Evolutionary conservation across 1,140 invertebrate species (phyloP).

Genomic region (Spodoptera frugiperda): DNA sequence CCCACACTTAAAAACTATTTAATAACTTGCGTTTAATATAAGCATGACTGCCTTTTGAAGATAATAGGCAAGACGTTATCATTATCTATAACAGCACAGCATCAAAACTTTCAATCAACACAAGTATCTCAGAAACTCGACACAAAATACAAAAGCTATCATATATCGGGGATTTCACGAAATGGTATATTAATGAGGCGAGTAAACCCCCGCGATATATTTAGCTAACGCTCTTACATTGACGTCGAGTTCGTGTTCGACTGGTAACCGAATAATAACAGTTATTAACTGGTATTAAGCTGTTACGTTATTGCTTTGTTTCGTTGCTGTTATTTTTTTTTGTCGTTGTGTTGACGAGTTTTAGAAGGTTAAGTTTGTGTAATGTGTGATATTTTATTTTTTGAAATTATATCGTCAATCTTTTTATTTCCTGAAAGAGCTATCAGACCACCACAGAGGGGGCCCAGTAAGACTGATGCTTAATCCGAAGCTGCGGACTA

Average conservation of each 20-base stretch:
- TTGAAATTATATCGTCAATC: too few relatives aligned
- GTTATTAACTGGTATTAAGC: slow-evolving; percentile 29
- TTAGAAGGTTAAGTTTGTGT: neutral
- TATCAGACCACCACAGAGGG: too few relatives aligned
- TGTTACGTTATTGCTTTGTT: slow-evolving; percentile 8
- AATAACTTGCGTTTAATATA: too few relatives aligned
- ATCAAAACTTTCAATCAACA: neutral
- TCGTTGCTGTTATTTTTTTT: neutral
- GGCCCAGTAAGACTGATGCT: too few relatives aligned
- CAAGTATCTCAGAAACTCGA: neutral
- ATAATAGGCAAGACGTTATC: too few relatives aligned
- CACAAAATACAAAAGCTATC: neutral
- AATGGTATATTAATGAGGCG: slow-evolving; percentile 51
- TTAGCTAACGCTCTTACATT: slow-evolving; percentile 30
- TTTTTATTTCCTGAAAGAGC: too few relatives aligned
- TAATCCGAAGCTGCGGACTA: too few relatives aligned
- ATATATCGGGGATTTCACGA: slow-evolving; percentile 23
- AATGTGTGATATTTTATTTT: too few relatives aligned
- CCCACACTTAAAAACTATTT: too few relatives aligned
- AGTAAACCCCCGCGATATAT: slow-evolving; percentile 24
- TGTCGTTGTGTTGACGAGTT: neutral
- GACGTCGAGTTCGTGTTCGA: slow-evolving; percentile 18
- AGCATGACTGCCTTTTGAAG: too few relatives aligned
- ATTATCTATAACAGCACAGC: too few relatives aligned
- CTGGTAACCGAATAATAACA: slow-evolving; percentile 24